These are phyloP conservation scores for Cotesia glomerata DNA, from an alignment of 1,140 invertebrate species.

Conservation along the genomic window DNA sequence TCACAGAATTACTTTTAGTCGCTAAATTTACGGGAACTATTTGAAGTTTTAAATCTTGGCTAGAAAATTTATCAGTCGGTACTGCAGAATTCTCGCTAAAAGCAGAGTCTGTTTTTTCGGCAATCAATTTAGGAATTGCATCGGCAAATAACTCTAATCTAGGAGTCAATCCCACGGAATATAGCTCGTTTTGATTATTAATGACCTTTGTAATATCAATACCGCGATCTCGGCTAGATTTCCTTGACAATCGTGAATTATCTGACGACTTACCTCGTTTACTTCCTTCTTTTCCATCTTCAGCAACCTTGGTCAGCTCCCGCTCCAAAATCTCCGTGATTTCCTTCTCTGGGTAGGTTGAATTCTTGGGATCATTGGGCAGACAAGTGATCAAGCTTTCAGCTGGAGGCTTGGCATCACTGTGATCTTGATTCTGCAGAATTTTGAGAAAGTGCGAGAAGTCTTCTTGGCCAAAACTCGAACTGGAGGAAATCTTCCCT, in stretches of 20 bases:
- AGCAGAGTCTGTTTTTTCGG: slow-evolving; percentile 49
- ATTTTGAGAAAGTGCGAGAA: slow-evolving; percentile 59
- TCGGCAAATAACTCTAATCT: slow-evolving; percentile 58
- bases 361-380: slow-evolving; percentile 32
- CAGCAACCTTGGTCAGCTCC: slow-evolving; percentile 40
- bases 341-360: slow-evolving; percentile 53
- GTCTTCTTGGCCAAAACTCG: slow-evolving; percentile 59
- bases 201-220: slow-evolving; percentile 36
- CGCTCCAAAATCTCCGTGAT: slow-evolving; percentile 49
- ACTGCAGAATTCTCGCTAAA: slow-evolving; percentile 23
- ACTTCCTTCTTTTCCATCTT: slow-evolving; percentile 18
- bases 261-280: slow-evolving; percentile 17
- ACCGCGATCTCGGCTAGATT: background rate
- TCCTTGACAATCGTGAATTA: background rate
- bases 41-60: background rate
- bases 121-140: slow-evolving; percentile 56
- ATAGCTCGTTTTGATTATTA: slow-evolving; percentile 51
- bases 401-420: slow-evolving; percentile 16
- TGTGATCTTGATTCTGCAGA: slow-evolving; percentile 49
- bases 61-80: background rate
- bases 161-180: slow-evolving; percentile 54
- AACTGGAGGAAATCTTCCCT: slow-evolving; percentile 52
- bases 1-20: no score
- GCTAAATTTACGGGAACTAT: no score
- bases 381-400: background rate